phyloP scores from a whole-genome alignment of 1,140 invertebrate genomes.

The Atta colombica region DNA sequence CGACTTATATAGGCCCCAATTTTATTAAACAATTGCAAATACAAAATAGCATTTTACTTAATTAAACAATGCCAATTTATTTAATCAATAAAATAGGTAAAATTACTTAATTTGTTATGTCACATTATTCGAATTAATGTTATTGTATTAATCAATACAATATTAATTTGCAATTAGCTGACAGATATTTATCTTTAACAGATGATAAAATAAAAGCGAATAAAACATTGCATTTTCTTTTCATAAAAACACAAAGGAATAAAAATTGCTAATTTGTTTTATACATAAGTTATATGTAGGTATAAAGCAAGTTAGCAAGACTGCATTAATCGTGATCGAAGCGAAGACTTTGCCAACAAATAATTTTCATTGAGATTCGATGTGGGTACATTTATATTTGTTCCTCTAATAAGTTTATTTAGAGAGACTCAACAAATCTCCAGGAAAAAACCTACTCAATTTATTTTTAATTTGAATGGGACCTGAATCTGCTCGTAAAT shows the following conservation, averaged over 20 bases:
- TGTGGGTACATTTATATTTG: not conserved
- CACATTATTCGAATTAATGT: conserved; percentile 5
- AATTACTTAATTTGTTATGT: not conserved
- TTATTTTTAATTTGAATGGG: conserved; percentile 49
- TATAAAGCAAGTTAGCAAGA: too few relatives aligned
- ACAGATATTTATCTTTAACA: not conserved
- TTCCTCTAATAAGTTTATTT: not conserved
- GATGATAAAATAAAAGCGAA: not conserved
- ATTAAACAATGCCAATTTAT: conserved; percentile 5
- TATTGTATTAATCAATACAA: not conserved
- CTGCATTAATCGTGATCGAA: not conserved
- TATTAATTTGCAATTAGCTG: not conserved
- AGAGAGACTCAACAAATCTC: not conserved
- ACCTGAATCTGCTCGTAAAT: conserved; percentile 35
- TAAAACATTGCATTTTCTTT: not conserved
- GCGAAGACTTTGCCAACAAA: not conserved
- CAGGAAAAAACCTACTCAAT: conserved; percentile 10
- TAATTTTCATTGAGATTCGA: not conserved
- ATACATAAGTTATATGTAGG: not conserved
- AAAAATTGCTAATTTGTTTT: not conserved
- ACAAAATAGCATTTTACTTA: not conserved
- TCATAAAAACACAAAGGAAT: too few relatives aligned
- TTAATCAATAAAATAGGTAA: conserved; percentile 23
- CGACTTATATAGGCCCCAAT: not conserved
- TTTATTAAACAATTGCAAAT: conserved; percentile 12